Evolutionary conservation across 2,113 vertebrate genomes (phyloP).

Genomic region (Tragelaphus buxtoni): DNA sequence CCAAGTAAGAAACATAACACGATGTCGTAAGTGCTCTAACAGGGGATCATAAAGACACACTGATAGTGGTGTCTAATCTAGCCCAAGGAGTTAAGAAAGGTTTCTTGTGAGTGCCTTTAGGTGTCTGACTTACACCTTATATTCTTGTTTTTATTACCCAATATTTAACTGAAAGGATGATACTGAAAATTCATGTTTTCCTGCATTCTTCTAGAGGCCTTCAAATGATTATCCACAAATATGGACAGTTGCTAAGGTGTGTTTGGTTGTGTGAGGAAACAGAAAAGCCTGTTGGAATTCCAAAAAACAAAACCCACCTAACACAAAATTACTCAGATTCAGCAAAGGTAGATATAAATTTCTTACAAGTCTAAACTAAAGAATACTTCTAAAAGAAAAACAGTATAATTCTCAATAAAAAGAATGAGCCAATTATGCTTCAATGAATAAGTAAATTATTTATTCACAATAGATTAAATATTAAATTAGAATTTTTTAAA

Average conservation of each 20-base stretch:
- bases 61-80: not conserved
- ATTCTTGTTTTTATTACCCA: constrained; percentile 4
- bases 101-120: not conserved
- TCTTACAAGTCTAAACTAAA: not conserved
- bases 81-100: not conserved
- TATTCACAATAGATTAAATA: constrained; percentile 1
- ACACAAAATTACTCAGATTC: not conserved
- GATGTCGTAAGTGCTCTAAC: not conserved
- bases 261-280: not conserved
- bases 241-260: not conserved
- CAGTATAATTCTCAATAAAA: not conserved
- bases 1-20: not conserved
- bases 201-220: not conserved
- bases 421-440: not conserved
- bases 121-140: not conserved
- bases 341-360: not conserved
- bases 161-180: not conserved
- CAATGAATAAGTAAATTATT: not conserved
- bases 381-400: not conserved
- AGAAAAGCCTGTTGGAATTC: not conserved
- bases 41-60: not conserved
- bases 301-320: not conserved
- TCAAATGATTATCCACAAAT: constrained; percentile 8
- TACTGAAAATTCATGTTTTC: constrained; percentile 8
- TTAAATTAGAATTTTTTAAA: not conserved